Percentiles rank a stretch among this genome's conserved stretches.
Evolutionary conservation across 2,888 invertebrate species (phyloP).

Genomic region (Lampropteryx suffumata): DNA sequence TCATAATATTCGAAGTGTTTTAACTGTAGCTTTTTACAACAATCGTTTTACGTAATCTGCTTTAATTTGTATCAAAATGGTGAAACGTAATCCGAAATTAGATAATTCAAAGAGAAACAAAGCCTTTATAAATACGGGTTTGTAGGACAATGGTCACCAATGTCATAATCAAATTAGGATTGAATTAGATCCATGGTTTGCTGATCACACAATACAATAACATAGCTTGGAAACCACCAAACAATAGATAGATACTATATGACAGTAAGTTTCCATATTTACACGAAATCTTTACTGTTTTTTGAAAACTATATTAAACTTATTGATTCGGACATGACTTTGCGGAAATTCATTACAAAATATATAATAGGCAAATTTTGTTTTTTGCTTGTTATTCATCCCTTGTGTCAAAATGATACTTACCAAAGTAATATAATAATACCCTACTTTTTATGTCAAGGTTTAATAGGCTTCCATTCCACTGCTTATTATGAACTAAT

Average conservation of each 20-base stretch:
- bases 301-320: no score
- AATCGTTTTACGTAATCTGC: conserved; percentile 10
- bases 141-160: conserved; percentile 11
- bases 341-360: no score
- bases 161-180: conserved; percentile 9
- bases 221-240: no score
- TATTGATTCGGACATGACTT: no score
- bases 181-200: background rate
- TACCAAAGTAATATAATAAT: background rate
- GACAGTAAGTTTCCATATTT: no score
- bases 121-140: conserved; percentile 15
- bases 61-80: conserved; percentile 19
- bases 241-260: no score
- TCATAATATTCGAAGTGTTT: conserved; percentile 11
- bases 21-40: conserved; percentile 14
- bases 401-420: no score
- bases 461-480: background rate
- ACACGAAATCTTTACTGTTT: no score
- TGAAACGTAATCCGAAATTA: conserved; percentile 15
- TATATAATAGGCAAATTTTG: no score
- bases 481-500: conserved; percentile 14
- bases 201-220: no score
- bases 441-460: background rate
- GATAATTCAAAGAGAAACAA: conserved; percentile 14
- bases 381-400: no score